Base-by-base conservation (phyloP, 2,888 invertebrate genomes). In the Orthosia gothica region DNA sequence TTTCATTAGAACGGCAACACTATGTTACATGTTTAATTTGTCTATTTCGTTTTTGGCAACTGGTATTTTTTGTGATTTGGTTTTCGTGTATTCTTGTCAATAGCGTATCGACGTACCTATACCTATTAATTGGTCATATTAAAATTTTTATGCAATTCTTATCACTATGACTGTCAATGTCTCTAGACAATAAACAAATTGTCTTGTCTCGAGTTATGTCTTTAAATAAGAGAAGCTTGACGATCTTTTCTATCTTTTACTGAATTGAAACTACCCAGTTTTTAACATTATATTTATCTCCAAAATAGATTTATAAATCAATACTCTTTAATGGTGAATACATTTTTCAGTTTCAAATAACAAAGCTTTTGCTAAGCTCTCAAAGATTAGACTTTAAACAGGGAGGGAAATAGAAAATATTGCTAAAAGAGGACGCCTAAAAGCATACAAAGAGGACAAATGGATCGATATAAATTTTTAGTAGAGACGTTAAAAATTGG, bases 1-100 rank as follows among this genome's bases (percentile, higher is more conserved):
- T 81, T 79, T 70, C n/a, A 79, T 83, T 70, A 68, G 62, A 63
- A 65, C n/a, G 47, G 47, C 61, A 79, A 58, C 57, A 67, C 54
- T 68, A 23, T 57, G 57, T 59, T 54, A 63, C 57, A 49, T 50
- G 32, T 65, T 68, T 49, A n/a, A 70, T 64, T 65, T 54, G 12
- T 3, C 3, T n/a, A 54, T 52, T 69, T 69, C 13, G 32, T 23
- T 52, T 55, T 64, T 49, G 20, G 45, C n/a, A 55, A 16, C 16
- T 55, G 4, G 16, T 58, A 18, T 69, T 76, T 58, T 40, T 52
- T 13, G 63, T 69, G 4, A 7, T 68, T 70, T 54, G 11, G 15
- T 54, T 70, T 20, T 20, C 3, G 18, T 40, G 47, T 59, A 5
- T n/a, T 20, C 11, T 45, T 26, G 20, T 45, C 15, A 76, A 76